A percentile compares a stretch with the other conserved stretches of the same genome.
These are phyloP conservation scores for Palythoa grandis DNA, from an alignment of 92 coral and sea anemone genomes.

Conservation along the genomic window DNA sequence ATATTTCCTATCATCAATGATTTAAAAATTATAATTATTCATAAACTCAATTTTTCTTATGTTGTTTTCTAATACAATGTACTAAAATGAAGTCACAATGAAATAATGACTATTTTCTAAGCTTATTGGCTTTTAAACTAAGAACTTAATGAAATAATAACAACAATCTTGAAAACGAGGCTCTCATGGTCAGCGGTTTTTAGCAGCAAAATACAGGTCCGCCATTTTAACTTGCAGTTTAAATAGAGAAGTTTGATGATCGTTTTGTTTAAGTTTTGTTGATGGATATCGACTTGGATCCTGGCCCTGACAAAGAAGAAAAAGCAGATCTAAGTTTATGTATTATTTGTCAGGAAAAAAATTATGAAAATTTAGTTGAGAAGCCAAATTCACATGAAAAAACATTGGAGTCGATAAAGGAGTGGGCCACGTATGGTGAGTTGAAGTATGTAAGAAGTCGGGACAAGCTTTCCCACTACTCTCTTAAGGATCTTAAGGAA, in stretches of 20 bases:
- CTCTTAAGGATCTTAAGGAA: slow-evolving; percentile 49
- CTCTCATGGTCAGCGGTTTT: background rate
- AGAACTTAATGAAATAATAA: background rate
- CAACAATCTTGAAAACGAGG: background rate
- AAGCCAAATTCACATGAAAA: slow-evolving; percentile 62
- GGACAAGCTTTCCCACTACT: slow-evolving; percentile 27
- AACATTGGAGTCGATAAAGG: slow-evolving; percentile 29
- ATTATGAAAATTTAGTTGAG: slow-evolving; percentile 48
- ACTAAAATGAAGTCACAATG: background rate
- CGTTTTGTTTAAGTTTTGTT: slow-evolving; percentile 1
- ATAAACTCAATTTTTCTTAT: background rate
- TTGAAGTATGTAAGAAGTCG: slow-evolving; percentile 29
- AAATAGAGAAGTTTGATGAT: background rate
- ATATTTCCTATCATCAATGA: slow-evolving; percentile 4
- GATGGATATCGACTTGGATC: background rate
- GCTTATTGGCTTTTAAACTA: background rate
- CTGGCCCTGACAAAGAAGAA: background rate
- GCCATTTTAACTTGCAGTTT: background rate
- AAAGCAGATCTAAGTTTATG: slow-evolving; percentile 41
- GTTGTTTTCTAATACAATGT: background rate
- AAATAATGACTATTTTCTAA: background rate
- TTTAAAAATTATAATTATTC: background rate
- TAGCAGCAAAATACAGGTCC: slow-evolving; percentile 1
- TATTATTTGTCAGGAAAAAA: slow-evolving; percentile 51
- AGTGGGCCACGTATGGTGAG: slow-evolving; percentile 42